A percentile compares a stretch with the other conserved stretches of the same genome.
Conservation (phyloP, 1,140 invertebrate species). For the Oreohelix idahoensis region DNA sequence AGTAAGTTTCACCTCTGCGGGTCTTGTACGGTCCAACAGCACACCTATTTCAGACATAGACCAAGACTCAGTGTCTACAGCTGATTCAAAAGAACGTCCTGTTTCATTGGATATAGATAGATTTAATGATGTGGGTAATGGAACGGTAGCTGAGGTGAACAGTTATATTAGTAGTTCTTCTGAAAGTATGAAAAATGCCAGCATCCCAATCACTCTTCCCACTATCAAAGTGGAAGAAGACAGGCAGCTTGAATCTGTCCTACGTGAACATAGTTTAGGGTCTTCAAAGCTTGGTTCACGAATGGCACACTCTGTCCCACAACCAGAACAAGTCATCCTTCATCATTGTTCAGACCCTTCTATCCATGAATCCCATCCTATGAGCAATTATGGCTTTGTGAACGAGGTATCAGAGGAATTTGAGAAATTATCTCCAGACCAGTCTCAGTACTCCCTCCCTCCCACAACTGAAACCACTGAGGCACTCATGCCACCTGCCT, state of each 20-base stretch:
- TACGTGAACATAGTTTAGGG: constrained; percentile 51
- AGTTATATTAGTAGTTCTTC: constrained; percentile 55
- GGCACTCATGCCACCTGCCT: neutral
- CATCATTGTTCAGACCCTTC: neutral
- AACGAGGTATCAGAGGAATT: neutral
- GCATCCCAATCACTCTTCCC: constrained; percentile 49
- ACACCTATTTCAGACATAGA: neutral
- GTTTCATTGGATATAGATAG: constrained; percentile 36
- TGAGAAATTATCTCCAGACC: constrained; percentile 10
- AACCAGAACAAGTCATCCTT: constrained; percentile 28
- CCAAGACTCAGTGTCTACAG: too few species aligned
- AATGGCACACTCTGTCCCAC: constrained; percentile 51
- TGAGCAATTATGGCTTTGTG: constrained; percentile 22
- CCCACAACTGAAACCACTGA: constrained; percentile 7
- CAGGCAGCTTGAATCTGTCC: constrained; percentile 50
- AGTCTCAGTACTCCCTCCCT: constrained; percentile 30
- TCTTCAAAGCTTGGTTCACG: constrained; percentile 50
- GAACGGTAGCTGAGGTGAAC: constrained; percentile 61
- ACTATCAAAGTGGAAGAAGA: constrained; percentile 35
- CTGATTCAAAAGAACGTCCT: constrained; percentile 6
- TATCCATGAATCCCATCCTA: neutral
- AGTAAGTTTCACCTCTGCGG: neutral
- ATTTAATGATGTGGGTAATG: constrained; percentile 46
- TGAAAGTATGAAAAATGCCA: constrained; percentile 38
- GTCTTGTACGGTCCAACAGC: constrained; percentile 16